Percentiles rank a stretch among this genome's conserved stretches.
These are phyloP conservation scores for Ophiodon elongatus DNA, from an alignment of 2,113 vertebrate genomes.

Conservation along the genomic window DNA sequence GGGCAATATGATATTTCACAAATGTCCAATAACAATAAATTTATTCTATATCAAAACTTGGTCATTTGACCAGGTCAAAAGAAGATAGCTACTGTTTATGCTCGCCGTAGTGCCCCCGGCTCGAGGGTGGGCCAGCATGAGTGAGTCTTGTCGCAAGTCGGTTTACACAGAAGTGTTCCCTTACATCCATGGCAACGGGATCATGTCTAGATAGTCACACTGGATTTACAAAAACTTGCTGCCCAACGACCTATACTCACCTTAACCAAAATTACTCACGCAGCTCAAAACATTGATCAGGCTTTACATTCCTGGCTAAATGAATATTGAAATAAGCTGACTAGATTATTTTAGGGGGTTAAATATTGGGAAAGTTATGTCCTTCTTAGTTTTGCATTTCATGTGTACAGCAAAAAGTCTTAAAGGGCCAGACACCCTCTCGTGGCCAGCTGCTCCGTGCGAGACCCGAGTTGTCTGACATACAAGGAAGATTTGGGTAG, in stretches of 20 bases:
- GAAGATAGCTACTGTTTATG: too few species aligned
- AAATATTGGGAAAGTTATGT: background rate
- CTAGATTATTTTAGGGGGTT: background rate
- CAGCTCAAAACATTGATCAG: background rate
- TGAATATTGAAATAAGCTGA: background rate
- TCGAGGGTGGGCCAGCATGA: too few species aligned
- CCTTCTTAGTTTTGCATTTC: background rate
- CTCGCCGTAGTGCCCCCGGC: too few species aligned
- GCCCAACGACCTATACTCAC: too few species aligned
- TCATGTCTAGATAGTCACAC: background rate
- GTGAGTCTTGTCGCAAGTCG: too few species aligned
- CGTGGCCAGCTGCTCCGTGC: background rate
- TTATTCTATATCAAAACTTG: background rate
- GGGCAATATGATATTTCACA: too few species aligned
- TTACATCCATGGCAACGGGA: too few species aligned
- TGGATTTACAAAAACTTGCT: background rate
- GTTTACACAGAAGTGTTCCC: too few species aligned
- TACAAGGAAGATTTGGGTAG: background rate
- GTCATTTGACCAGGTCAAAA: too few species aligned
- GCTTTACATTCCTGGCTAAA: background rate
- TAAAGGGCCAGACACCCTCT: background rate
- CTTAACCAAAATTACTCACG: too few species aligned
- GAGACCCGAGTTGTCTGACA: background rate
- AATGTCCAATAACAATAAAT: background rate
- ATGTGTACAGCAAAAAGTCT: background rate